phyloP scores from a whole-genome alignment of 2,797 vertebrate species.

The Malurus leucopterus region DNA sequence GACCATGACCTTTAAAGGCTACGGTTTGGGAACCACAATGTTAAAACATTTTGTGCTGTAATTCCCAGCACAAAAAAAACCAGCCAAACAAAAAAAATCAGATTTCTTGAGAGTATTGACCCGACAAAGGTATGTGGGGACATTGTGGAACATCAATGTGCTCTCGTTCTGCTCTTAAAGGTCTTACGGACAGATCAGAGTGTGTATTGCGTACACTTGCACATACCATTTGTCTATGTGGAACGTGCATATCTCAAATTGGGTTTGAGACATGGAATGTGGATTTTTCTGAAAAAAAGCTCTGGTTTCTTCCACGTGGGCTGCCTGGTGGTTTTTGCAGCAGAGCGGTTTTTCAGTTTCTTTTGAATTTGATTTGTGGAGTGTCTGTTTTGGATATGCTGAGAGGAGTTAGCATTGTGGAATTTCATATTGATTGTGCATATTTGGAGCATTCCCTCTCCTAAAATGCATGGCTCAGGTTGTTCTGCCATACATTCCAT shows the following conservation, averaged over 20 bases:
- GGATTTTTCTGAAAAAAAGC: background rate
- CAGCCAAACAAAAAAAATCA: background rate
- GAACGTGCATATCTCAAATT: background rate
- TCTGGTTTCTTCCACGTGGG: background rate
- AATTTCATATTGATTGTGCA: background rate
- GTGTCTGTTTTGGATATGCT: background rate
- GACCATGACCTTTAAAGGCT: background rate
- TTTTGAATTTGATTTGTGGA: background rate
- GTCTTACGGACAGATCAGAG: background rate
- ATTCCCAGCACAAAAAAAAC: background rate
- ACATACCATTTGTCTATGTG: background rate
- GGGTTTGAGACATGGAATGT: conserved; percentile 4
- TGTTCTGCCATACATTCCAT: background rate
- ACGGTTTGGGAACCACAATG: background rate
- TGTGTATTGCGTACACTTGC: background rate
- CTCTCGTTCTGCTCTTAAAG: background rate
- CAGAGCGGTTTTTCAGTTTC: background rate
- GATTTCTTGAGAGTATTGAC: background rate
- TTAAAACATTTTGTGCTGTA: background rate
- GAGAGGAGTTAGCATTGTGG: background rate
- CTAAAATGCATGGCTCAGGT: conserved; percentile 3
- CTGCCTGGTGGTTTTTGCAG: background rate
- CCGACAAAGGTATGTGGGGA: background rate
- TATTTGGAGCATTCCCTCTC: background rate
- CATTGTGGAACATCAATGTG: fast-evolving